Conservation (phyloP, 2,888 invertebrate species). For the Drosophila picticornis region DNA sequence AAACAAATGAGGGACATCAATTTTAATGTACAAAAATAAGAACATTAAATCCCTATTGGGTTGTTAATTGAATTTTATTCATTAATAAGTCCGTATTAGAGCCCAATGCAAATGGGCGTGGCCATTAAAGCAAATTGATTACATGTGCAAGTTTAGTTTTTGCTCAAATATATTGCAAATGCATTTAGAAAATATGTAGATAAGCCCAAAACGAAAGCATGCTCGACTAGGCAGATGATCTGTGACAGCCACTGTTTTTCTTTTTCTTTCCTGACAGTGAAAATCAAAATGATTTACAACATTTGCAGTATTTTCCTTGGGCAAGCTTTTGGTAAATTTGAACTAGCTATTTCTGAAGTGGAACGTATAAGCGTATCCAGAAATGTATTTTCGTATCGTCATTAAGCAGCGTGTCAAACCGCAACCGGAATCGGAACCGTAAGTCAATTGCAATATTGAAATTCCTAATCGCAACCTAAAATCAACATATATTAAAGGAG, state of each 20-base stretch:
- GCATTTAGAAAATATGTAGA: not conserved
- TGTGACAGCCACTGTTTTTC: not conserved
- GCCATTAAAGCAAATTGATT: conserved; percentile 37
- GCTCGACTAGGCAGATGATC: not conserved
- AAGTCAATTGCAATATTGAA: not conserved
- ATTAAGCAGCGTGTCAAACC: no score
- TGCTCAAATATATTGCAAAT: not conserved
- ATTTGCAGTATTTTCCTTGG: not conserved
- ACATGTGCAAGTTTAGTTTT: conserved; percentile 6
- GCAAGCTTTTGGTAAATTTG: not conserved
- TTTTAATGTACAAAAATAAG: conserved; percentile 11
- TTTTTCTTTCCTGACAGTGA: not conserved
- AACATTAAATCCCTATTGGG: conserved; percentile 43
- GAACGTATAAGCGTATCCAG: not conserved
- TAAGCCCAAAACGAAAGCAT: not conserved
- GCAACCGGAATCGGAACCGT: not conserved
- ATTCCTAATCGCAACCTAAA: not conserved
- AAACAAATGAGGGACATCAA: conserved; percentile 19
- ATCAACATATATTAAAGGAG: not conserved
- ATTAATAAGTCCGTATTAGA: conserved; percentile 56
- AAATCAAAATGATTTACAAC: not conserved
- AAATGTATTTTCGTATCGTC: no score
- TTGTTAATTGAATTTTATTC: conserved; percentile 71
- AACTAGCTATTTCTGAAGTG: not conserved
- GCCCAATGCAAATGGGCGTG: conserved; percentile 34